These are phyloP conservation scores for Volucella inanis DNA, from an alignment of 2,888 invertebrate species.

Conservation along the genomic window DNA sequence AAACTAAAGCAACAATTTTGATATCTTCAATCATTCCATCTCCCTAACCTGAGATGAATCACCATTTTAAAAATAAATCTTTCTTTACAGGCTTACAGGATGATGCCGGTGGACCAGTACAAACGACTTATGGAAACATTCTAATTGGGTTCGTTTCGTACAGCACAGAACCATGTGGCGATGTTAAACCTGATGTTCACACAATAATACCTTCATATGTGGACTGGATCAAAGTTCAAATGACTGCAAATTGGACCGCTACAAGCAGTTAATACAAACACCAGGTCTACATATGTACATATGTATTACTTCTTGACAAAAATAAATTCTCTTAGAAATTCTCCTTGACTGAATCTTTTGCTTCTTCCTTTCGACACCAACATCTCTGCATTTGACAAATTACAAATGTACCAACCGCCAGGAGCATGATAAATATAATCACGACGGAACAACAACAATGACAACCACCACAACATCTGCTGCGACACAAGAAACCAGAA, in stretches of 20 bases:
- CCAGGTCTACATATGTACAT: too few species aligned
- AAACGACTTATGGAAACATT: background rate
- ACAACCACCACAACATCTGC: conserved; percentile 47
- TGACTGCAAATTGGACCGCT: background rate
- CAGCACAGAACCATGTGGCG: background rate
- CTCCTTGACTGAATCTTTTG: background rate
- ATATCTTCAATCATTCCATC: too few species aligned
- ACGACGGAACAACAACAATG: conserved; percentile 29
- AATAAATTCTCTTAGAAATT: background rate
- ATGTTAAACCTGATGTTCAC: background rate
- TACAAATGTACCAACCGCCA: conserved; percentile 63
- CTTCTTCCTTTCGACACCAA: background rate
- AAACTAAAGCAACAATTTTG: too few species aligned
- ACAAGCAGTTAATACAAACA: too few species aligned
- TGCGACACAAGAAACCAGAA: conserved; percentile 40
- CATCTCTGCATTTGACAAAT: conserved; percentile 72
- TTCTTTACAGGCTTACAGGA: conserved; percentile 20
- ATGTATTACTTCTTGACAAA: too few species aligned
- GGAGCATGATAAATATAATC: conserved; percentile 29
- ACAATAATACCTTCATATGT: background rate
- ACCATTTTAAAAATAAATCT: background rate
- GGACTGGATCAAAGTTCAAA: background rate
- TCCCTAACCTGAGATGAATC: too few species aligned
- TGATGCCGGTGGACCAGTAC: conserved; percentile 19
- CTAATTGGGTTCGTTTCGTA: background rate